These are phyloP conservation scores for Drosophila infuscata DNA, from an alignment of 2,888 invertebrate genomes.

Conservation along the genomic window DNA sequence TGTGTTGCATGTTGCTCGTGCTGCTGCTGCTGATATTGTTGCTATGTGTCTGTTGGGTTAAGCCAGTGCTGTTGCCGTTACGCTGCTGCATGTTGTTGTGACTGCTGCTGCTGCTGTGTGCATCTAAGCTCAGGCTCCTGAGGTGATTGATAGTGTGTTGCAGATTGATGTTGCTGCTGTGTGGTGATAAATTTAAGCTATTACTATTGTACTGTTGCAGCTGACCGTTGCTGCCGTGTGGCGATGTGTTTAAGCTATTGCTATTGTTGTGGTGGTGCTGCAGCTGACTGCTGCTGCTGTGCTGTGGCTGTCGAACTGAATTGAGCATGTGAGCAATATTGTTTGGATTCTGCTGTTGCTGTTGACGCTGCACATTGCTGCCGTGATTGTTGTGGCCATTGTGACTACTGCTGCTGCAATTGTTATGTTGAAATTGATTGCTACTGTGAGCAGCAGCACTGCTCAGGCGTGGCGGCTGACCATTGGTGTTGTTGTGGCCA, in stretches of 20 bases:
- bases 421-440: conserved; percentile 26
- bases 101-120: conserved; percentile 10
- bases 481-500: conserved; percentile 38
- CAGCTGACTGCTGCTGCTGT: conserved; percentile 3
- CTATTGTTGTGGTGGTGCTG: conserved; percentile 11
- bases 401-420: conserved; percentile 16
- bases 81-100: conserved; percentile 8
- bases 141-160: conserved; percentile 12
- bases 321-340: neutral
- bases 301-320: conserved; percentile 9
- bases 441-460: conserved; percentile 38
- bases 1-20: conserved; percentile 6
- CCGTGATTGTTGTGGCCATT: conserved; percentile 19
- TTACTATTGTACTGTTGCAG: neutral
- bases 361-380: conserved; percentile 17
- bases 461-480: conserved; percentile 39
- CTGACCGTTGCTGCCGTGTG: conserved; percentile 19
- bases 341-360: conserved; percentile 13
- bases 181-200: neutral
- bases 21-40: conserved; percentile 11
- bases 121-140: conserved; percentile 18
- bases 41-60: neutral
- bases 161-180: neutral
- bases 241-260: conserved; percentile 17
- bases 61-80: conserved; percentile 22